Evolutionary conservation across 2,888 invertebrate species (phyloP), one percentile per base, ranked within the genome.

Genomic region (Pasiphila rectangulata): DNA sequence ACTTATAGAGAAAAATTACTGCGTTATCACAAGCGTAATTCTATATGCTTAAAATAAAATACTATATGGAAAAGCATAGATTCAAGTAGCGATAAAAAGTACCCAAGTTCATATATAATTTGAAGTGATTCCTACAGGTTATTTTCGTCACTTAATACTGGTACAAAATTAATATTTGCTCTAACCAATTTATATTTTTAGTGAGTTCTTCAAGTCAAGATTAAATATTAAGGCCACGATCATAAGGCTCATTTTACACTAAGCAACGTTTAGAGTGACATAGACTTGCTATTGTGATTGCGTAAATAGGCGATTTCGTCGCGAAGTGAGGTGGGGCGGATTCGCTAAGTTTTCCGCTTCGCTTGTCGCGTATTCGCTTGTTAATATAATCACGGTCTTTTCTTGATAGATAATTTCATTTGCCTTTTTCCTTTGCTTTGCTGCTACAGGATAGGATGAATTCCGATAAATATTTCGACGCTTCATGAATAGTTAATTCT

Each of bases 221-320:
- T n/a, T n/a, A n/a, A n/a, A n/a, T n/a, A n/a, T n/a, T 27, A 6
- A 7, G 27, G 12, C 2, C 3, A 13, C 13, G 6, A 13, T 12
- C 6, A 1, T 23, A 40, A 25, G 29, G 27, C 20, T 20, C 20
- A n/a, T 27, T 39, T 15, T 34, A 25, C 24, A 25, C 12, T 29
- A 21, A 13, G 2, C 7, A 0, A 1, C n/a, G 2, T 7, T 32
- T 9, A 0, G 3, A 48, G 35, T 48, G 39, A 23, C 21, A 17
- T 23, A 37, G 27, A 5, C 21, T 16, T 27, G n/a, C 2, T 20
- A 35, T 44, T 41, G 73, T 83, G 80, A 83, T 85, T 83, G 79
- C 84, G 81, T 79, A 83, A 83, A 83, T 77, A 79, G 76, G 72
- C 75, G 73, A 76, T 83, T 83, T 79, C 66, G 65, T 67, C 59